Evolutionary conservation across 1,140 invertebrate genomes (phyloP).

Genomic region (Scaptomyza montana): DNA sequence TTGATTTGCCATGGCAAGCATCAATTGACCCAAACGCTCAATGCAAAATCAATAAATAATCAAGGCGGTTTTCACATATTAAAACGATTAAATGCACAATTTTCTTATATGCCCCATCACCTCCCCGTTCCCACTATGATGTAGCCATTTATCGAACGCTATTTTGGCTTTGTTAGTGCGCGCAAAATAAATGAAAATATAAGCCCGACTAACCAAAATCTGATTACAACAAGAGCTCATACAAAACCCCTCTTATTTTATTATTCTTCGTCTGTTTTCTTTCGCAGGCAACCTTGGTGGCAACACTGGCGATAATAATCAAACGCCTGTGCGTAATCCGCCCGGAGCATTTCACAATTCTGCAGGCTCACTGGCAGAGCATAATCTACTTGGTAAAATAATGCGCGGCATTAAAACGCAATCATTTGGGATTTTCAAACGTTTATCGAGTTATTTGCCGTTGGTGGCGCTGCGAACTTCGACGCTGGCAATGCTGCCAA

Average conservation of each 20-base stretch:
- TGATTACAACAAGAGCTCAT: constrained; percentile 64
- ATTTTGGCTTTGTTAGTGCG: constrained; percentile 59
- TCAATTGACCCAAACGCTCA: constrained; percentile 23
- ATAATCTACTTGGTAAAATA: constrained; percentile 83
- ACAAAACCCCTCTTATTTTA: background rate
- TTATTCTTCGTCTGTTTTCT: background rate
- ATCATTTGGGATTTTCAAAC: constrained; percentile 84
- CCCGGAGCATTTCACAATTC: constrained; percentile 84
- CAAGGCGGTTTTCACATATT: constrained; percentile 3
- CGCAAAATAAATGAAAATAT: constrained; percentile 79
- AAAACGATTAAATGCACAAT: constrained; percentile 66
- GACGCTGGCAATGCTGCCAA: constrained; percentile 37
- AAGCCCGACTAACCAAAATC: constrained; percentile 78
- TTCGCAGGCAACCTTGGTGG: constrained; percentile 71
- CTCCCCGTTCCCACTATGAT: constrained; percentile 2
- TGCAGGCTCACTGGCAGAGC: constrained; percentile 81
- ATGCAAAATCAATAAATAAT: constrained; percentile 55
- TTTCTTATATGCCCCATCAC: constrained; percentile 50
- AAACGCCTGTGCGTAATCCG: constrained; percentile 83
- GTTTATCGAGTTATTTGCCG: constrained; percentile 81
- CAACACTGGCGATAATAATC: constrained; percentile 82
- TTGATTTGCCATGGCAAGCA: constrained; percentile 3
- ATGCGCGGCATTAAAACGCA: constrained; percentile 84
- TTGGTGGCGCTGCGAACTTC: constrained; percentile 47
- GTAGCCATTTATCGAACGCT: constrained; percentile 49